Conservation (phyloP, 2,888 invertebrate species). For the Erpobdella octoculata region DNA sequence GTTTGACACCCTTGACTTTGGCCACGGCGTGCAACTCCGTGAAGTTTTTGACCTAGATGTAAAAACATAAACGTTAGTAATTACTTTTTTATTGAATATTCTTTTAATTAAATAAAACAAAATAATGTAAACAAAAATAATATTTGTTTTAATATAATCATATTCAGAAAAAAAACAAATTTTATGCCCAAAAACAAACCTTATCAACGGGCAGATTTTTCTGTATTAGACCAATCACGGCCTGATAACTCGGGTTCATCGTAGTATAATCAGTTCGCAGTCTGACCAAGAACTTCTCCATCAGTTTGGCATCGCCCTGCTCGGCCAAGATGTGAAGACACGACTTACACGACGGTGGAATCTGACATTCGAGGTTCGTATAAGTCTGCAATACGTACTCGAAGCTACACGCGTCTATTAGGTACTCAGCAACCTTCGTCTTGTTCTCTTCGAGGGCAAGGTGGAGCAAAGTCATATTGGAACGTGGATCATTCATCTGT, state of each 20-base stretch:
- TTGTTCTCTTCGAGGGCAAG: constrained; percentile 22
- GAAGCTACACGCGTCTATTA: constrained; percentile 4
- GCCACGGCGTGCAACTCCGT: too few species aligned
- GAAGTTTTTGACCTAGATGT: too few species aligned
- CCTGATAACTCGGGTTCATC: not conserved
- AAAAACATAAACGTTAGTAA: too few species aligned
- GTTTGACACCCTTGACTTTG: not conserved
- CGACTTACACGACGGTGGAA: constrained; percentile 28
- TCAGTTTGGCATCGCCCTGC: constrained; percentile 9
- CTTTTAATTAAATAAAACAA: too few species aligned
- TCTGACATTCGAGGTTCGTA: constrained; percentile 27
- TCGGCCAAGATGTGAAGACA: constrained; percentile 22
- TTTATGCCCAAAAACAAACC: too few species aligned
- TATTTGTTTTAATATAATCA: too few species aligned
- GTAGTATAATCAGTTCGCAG: not conserved
- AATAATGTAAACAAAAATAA: too few species aligned
- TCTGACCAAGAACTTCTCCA: not conserved
- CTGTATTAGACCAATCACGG: not conserved
- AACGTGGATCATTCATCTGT: constrained; percentile 14
- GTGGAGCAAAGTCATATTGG: constrained; percentile 22
- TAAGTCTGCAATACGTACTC: constrained; percentile 17
- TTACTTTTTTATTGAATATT: not conserved
- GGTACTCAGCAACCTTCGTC: constrained; percentile 1
- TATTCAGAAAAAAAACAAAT: too few species aligned
- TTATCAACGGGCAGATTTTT: not conserved